phyloP scores from a whole-genome alignment of 2,797 vertebrate genomes.

The Varecia variegata region DNA sequence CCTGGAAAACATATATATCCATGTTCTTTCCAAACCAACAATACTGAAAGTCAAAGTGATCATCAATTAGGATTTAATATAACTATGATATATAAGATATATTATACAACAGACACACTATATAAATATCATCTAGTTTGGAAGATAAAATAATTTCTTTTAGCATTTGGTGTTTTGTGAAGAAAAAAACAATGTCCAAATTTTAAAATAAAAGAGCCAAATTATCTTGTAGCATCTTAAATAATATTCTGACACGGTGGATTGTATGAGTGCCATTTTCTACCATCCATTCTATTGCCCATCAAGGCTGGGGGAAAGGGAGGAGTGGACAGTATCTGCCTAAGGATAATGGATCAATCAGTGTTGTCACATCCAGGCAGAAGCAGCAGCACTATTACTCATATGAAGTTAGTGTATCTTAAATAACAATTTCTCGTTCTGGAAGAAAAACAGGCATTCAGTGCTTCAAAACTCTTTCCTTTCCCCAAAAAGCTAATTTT shows the following conservation, averaged over 20 bases:
- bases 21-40: conserved; percentile 36
- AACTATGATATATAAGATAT: not conserved
- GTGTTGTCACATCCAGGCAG: not conserved
- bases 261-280: not conserved
- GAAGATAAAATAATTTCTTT: conserved; percentile 17
- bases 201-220: conserved; percentile 35
- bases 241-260: not conserved
- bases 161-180: not conserved
- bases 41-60: conserved; percentile 11
- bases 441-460: not conserved
- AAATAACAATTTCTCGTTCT: not conserved
- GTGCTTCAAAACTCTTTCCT: not conserved
- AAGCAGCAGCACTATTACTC: not conserved
- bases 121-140: not conserved
- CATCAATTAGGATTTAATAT: conserved; percentile 35
- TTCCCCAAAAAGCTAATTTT: not conserved
- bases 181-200: not conserved
- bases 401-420: not conserved
- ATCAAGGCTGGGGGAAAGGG: not conserved
- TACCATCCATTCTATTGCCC: not conserved
- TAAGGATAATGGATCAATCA: not conserved
- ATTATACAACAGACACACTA: not conserved
- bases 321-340: not conserved
- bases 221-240: conserved; percentile 46
- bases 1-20: not conserved